Percentiles rank a stretch among this genome's conserved stretches.
phyloP scores from a whole-genome alignment of 2,113 vertebrate species.

The Chrysochloris asiatica region DNA sequence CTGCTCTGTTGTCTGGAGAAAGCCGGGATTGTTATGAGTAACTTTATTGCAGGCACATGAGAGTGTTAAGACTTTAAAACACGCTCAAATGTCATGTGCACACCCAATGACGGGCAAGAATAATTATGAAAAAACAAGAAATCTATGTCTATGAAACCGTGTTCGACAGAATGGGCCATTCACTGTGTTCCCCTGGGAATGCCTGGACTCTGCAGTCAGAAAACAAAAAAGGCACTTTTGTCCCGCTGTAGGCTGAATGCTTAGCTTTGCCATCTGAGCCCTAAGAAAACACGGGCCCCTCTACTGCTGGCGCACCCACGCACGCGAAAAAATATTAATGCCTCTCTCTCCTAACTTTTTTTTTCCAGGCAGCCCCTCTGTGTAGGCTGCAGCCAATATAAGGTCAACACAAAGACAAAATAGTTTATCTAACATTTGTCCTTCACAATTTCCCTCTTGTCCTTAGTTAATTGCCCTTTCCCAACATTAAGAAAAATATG shows the following conservation, averaged over 20 bases:
- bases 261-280: conserved; percentile 98
- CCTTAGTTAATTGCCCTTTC: conserved; percentile 61
- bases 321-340: conserved; percentile 96
- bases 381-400: conserved; percentile 90
- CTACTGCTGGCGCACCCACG: conserved; percentile 91
- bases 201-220: conserved; percentile 91
- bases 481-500: conserved; percentile 58
- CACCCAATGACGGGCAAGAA: conserved; percentile 91
- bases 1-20: conserved; percentile 94
- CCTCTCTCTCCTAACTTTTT: conserved; percentile 84
- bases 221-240: conserved; percentile 98
- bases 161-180: conserved; percentile 94
- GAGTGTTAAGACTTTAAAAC: conserved; percentile 92
- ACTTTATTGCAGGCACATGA: conserved; percentile 96
- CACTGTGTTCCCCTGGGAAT: conserved; percentile 96
- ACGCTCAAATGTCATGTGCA: conserved; percentile 94
- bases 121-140: conserved; percentile 93
- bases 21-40: conserved; percentile 90
- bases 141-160: conserved; percentile 89
- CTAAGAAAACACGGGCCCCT: conserved; percentile 98
- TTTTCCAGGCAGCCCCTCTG: conserved; percentile 88
- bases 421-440: conserved; percentile 95
- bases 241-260: conserved; percentile 95
- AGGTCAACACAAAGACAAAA: conserved; percentile 98
- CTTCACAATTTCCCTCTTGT: conserved; percentile 75